A percentile compares a stretch with the other conserved stretches of the same genome.
Evolutionary conservation across 2,113 vertebrate species (phyloP).

Genomic region (Pycnonotus jocosus): DNA sequence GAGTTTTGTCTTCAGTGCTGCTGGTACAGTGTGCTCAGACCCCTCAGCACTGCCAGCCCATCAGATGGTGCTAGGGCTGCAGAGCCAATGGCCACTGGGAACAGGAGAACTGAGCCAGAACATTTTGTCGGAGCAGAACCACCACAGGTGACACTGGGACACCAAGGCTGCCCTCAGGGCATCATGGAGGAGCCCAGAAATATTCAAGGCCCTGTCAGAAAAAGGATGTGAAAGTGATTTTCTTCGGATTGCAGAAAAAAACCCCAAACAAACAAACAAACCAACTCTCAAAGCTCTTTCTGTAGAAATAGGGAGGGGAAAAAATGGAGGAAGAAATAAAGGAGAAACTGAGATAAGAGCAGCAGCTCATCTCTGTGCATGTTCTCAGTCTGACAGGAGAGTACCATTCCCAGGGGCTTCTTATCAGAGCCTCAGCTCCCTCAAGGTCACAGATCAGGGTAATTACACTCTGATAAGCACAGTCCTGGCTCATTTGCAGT

Average conservation of each 20-base stretch:
- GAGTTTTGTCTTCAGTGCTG: not conserved
- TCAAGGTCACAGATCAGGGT: conserved; percentile 49
- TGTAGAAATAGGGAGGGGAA: not conserved
- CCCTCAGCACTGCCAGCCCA: not conserved
- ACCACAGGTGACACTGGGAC: not conserved
- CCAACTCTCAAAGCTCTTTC: not conserved
- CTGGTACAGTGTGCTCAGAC: not conserved
- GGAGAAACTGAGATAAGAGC: not conserved
- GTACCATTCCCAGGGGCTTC: not conserved
- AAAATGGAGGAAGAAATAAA: not conserved
- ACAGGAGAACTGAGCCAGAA: not conserved
- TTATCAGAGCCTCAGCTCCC: conserved; percentile 26
- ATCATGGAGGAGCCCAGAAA: not conserved
- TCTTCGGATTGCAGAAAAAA: not conserved
- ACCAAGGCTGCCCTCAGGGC: not conserved
- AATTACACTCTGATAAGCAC: conserved; percentile 40
- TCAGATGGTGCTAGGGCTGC: not conserved
- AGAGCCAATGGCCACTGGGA: not conserved
- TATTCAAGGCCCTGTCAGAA: not conserved
- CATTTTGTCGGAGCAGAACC: not conserved
- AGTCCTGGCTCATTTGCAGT: conserved; percentile 10
- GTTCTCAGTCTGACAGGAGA: not conserved
- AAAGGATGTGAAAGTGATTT: not conserved
- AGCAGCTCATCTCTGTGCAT: not conserved
- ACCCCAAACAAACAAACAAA: no score